Evolutionary conservation across 2,888 invertebrate genomes (phyloP).

Genomic region (Aphidoletes aphidimyza): DNA sequence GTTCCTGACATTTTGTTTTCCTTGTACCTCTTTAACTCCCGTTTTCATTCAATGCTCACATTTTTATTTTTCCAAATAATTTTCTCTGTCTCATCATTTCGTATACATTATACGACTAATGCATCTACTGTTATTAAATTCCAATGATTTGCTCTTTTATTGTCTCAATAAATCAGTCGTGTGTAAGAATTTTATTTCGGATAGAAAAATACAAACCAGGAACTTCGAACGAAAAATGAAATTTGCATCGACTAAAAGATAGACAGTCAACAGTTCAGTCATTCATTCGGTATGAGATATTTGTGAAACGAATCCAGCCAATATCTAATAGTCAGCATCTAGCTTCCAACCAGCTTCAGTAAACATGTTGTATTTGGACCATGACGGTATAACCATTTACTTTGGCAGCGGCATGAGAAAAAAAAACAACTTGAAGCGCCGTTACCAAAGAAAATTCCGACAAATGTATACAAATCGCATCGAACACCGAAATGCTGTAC

Average conservation of each 20-base stretch:
- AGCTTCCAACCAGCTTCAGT: no score
- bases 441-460: background rate
- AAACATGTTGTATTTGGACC: no score
- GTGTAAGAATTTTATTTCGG: background rate
- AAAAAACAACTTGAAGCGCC: slow-evolving; percentile 9
- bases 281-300: background rate
- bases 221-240: background rate
- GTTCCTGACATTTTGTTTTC: background rate
- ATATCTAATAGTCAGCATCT: no score
- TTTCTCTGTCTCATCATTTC: background rate
- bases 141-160: slow-evolving; percentile 37
- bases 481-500: background rate
- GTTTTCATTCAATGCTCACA: background rate
- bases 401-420: background rate
- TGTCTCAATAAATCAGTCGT: slow-evolving; percentile 47
- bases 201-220: background rate
- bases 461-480: background rate
- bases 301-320: background rate
- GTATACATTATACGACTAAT: slow-evolving; percentile 2
- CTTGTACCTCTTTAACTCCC: background rate
- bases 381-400: slow-evolving; percentile 27
- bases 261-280: slow-evolving; percentile 30
- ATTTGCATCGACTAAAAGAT: background rate
- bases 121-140: background rate
- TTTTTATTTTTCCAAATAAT: background rate